Conservation (phyloP, 2,888 invertebrate species). For the Embidobia sp. region DNA sequence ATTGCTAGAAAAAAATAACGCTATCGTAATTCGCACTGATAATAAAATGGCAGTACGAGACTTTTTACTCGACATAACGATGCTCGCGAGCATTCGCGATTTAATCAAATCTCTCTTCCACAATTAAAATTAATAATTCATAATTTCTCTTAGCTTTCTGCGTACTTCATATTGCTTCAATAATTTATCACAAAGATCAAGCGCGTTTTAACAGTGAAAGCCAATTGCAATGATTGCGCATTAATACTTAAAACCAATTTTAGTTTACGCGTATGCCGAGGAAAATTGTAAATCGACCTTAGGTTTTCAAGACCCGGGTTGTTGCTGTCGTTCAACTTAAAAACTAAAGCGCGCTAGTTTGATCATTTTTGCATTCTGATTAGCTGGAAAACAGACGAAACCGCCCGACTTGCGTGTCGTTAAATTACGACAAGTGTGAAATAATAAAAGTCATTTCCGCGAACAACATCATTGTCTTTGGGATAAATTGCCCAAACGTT, state of each 20-base stretch:
- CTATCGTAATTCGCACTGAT: background rate
- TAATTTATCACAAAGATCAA: conserved; percentile 23
- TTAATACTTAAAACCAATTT: conserved; percentile 14
- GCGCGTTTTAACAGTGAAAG: conserved; percentile 3
- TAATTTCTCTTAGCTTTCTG: background rate
- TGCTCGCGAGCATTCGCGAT: background rate
- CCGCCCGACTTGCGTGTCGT: too few relatives aligned
- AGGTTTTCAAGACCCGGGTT: too few relatives aligned
- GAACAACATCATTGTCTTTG: background rate
- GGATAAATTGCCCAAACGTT: conserved; percentile 5
- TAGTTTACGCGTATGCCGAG: background rate
- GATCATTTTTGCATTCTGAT: too few relatives aligned
- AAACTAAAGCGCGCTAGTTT: too few relatives aligned
- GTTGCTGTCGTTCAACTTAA: too few relatives aligned
- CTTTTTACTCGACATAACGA: too few relatives aligned
- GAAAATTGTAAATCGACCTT: conserved; percentile 2
- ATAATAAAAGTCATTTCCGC: background rate
- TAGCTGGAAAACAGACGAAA: too few relatives aligned
- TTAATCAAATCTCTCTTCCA: conserved; percentile 24
- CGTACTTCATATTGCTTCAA: background rate
- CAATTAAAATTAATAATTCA: conserved; percentile 42
- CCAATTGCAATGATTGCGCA: conserved; percentile 1
- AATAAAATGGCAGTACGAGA: too few relatives aligned
- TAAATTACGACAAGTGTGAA: too few relatives aligned
- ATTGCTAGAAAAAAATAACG: background rate